Conservation (phyloP, 2,797 vertebrate species). For the Xiphorhynchus erythropygius region DNA sequence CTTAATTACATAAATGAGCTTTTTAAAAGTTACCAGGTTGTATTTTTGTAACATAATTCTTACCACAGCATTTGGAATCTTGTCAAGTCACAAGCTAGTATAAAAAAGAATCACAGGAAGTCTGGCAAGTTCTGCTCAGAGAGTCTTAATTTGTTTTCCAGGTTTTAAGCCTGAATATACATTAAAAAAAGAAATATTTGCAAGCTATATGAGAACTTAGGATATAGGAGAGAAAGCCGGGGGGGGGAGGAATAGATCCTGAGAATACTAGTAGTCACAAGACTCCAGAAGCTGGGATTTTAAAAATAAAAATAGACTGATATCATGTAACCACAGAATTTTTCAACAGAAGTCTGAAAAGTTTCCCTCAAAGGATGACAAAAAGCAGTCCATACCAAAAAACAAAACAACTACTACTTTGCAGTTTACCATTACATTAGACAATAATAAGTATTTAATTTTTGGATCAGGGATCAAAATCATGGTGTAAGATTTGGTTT, state of each 20-base stretch:
- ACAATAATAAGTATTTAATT: neutral
- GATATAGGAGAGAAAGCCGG: no score
- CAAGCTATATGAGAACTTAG: neutral
- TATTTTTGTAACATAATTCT: neutral
- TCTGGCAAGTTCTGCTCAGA: neutral
- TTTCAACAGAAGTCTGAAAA: neutral
- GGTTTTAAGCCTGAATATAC: neutral
- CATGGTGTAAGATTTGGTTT: neutral
- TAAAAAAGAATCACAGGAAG: slow-evolving; percentile 19
- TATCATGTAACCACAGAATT: neutral
- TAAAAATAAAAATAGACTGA: neutral
- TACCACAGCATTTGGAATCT: neutral
- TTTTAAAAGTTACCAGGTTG: neutral
- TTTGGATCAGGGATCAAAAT: neutral
- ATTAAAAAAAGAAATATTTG: neutral
- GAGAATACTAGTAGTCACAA: neutral
- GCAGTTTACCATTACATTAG: neutral
- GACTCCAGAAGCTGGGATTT: neutral
- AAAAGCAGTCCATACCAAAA: neutral
- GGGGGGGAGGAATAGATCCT: neutral
- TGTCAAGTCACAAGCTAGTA: neutral
- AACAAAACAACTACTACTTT: neutral
- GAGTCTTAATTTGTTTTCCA: slow-evolving; percentile 22
- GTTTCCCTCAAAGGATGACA: neutral
- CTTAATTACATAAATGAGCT: neutral